Evolutionary conservation across 92 coral and sea anemone genomes (phyloP).

Genomic region (Blastomussa wellsi): DNA sequence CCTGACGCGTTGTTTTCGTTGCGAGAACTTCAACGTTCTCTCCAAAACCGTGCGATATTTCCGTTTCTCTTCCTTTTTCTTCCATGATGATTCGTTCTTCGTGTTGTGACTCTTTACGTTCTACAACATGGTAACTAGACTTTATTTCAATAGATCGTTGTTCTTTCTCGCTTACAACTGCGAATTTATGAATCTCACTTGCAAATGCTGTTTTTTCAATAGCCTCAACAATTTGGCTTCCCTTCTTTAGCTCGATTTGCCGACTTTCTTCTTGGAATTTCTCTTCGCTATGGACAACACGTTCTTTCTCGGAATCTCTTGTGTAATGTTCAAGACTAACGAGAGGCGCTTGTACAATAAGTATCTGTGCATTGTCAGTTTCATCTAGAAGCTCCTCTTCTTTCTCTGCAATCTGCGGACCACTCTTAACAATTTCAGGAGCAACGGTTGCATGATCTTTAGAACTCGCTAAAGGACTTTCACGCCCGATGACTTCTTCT

Average conservation of each 20-base stretch:
- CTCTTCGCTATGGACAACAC: conserved; percentile 4
- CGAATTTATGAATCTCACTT: conserved; percentile 1
- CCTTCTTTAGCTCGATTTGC: conserved; percentile 11
- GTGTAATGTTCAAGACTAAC: conserved; percentile 1
- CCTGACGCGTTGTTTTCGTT: conserved; percentile 3
- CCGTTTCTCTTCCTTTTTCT: neutral
- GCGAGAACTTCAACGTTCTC: conserved; percentile 25
- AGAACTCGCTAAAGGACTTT: neutral
- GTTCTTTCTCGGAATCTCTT: neutral
- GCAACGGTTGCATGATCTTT: neutral
- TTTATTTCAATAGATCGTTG: conserved; percentile 18
- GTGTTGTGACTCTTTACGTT: neutral
- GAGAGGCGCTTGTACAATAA: neutral
- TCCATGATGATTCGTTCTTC: conserved; percentile 8
- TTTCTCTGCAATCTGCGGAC: conserved; percentile 11
- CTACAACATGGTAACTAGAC: conserved; percentile 7
- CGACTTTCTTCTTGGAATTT: neutral
- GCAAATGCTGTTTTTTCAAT: conserved; percentile 6
- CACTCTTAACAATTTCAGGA: neutral
- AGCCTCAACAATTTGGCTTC: conserved; percentile 3
- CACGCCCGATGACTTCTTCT: conserved; percentile 34
- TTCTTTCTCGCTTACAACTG: conserved; percentile 17
- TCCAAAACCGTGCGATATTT: conserved; percentile 20
- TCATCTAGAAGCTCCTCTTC: conserved; percentile 21
- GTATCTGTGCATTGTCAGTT: conserved; percentile 12